These are phyloP conservation scores for Stenichneumon culpator DNA, from an alignment of 2,888 invertebrate species.

Conservation along the genomic window DNA sequence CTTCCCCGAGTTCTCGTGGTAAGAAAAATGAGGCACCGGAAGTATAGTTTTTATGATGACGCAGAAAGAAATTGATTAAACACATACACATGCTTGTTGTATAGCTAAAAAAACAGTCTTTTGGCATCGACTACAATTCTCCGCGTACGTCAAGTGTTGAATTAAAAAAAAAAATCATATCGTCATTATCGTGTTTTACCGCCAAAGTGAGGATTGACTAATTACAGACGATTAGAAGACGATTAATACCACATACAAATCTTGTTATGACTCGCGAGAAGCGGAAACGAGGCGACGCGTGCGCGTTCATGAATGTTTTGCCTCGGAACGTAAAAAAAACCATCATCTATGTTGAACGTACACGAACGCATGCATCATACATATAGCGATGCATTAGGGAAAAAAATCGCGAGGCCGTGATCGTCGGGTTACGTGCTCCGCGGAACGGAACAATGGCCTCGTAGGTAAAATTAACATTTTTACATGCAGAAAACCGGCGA, in stretches of 20 bases:
- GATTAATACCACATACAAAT: constrained; percentile 46
- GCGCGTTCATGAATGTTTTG: constrained; percentile 74
- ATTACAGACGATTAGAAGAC: constrained; percentile 31
- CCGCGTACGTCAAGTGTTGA: no score
- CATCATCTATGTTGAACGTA: constrained; percentile 31
- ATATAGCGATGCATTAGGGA: constrained; percentile 31
- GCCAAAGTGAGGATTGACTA: background rate
- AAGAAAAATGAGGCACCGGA: background rate
- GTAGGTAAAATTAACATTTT: constrained; percentile 76
- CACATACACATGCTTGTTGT: no score
- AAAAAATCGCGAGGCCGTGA: constrained; percentile 62
- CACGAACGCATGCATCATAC: constrained; percentile 14
- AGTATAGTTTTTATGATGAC: no score
- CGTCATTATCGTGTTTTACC: background rate
- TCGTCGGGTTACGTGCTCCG: constrained; percentile 69
- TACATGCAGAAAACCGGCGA: constrained; percentile 71
- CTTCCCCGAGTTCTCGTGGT: no score
- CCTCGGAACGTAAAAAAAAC: constrained; percentile 42
- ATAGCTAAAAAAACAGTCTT: background rate
- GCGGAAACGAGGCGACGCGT: constrained; percentile 73
- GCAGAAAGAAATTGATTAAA: no score
- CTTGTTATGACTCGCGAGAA: constrained; percentile 72
- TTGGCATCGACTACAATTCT: background rate
- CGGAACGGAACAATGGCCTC: constrained; percentile 73
- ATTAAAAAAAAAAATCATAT: background rate